Base-by-base conservation (phyloP, 1,140 invertebrate species). In the Drosophila erecta region DNA sequence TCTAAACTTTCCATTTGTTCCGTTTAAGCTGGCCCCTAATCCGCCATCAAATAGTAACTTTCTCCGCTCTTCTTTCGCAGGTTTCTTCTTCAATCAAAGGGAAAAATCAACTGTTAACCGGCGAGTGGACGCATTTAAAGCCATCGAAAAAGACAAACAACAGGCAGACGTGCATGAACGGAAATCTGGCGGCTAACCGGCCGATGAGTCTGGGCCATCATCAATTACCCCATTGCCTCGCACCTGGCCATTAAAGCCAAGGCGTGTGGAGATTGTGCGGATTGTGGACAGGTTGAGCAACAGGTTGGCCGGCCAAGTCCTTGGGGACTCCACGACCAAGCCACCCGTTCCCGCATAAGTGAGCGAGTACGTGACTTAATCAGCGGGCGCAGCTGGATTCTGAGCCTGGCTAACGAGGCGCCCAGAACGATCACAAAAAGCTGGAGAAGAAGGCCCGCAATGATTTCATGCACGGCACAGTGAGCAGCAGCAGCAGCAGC, bases 301-400 rank as follows among this genome's bases (percentile, higher is more conserved):
- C 83, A 87, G 60, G 83, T 86, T 57, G 67, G 58, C 49, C 40
- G 22, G 11, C 47, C n/a, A 46, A 70, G 35, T 47, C 41, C 40
- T 33, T 30, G 41, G n/a, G 40, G 35, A 49, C 37, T 41, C 43
- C 61, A 41, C 17, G 20, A 38, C 4, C 7, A 30, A 30, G 30
- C 0, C 37, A 14, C 12, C 14, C 1, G 35, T 10, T 15, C 27
- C 38, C 49, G 30, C 53, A 61, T 65, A 77, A 76, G 81, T 87
- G 75, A 70, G 55, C 61, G 50, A 49, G 56, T 83, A 87, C 83
- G 83, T 87, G 83, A 87, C 79, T 76, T 83, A 83, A 83, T 89
- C 83, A 89, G 71, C 47, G 30, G 44, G 62, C 74, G 40, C 84
- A 67, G 70, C 70, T 46, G 78, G 79, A 37, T 50, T 22, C 49